Evolutionary conservation across 2,113 vertebrate genomes (phyloP), one percentile per base, ranked within the genome.

Genomic region (Caranx ignobilis): DNA sequence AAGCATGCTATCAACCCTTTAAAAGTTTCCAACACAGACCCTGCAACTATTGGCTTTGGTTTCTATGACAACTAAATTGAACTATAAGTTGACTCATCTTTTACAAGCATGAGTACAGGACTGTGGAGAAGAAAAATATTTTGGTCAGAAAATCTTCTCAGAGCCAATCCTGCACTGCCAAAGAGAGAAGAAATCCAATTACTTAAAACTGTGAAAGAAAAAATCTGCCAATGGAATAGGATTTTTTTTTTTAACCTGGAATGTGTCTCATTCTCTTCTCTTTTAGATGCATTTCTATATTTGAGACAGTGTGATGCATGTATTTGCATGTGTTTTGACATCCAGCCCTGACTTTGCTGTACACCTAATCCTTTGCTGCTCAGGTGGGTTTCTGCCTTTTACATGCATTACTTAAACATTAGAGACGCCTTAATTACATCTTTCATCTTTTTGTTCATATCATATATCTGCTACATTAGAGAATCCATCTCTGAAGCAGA

Each of bases 51-150:
- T 91, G 88, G 87, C 87, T 92, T 90, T 83, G 81, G 92, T 94
- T 93, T 88, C 93, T 88, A 91, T 94, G 93, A 88, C 91, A 92
- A 93, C 92, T 79, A 91, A 89, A 39, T 89, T 89, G 85, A 90
- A 88, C 80, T 89, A 85, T 83, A 91, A 87, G 82, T 91, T 92
- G 91, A 93, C 91, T 90, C 88, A 89, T 93, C 82, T 88, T 90
- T 90, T 83, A 86, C 84, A 82, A 83, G 87, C 77, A 87, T 72
- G 71, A 87, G 79, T 74, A 77, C 74, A 90, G 72, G 34, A 79
- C 67, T 75, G 66, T 71, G 73, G 43, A 77, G 71, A 84, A 62
- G 88, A 82, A 41, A 65, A 73, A 69, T 50, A 41, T 56, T 75
- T 82, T 81, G 57, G 32, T 19, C 61, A 74, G 43, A 79, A 47